These are phyloP conservation scores for Muraenolepis orangiensis DNA, from an alignment of 2,797 vertebrate species.

Conservation along the genomic window DNA sequence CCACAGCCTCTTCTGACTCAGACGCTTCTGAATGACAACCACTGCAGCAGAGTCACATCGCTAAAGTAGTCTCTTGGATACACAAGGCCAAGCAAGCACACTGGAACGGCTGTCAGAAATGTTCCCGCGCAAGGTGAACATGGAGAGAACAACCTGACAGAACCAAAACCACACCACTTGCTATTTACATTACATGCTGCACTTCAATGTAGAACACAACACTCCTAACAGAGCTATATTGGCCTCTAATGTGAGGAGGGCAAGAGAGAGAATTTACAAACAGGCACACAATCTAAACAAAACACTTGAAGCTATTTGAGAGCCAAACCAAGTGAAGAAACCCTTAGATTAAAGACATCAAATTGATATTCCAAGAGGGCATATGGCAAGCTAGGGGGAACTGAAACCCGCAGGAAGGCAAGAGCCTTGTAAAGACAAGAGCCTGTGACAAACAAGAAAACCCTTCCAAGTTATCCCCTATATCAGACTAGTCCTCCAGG, in stretches of 20 bases:
- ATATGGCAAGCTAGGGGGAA: background rate
- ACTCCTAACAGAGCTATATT: constrained; percentile 15
- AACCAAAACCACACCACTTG: background rate
- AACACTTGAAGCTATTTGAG: background rate
- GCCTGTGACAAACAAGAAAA: background rate
- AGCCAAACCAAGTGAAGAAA: background rate
- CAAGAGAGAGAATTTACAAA: constrained; percentile 22
- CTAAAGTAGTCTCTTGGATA: constrained; percentile 11
- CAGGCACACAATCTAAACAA: constrained; percentile 13
- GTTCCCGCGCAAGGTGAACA: constrained; percentile 6
- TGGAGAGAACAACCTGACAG: constrained; percentile 13
- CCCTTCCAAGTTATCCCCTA: background rate
- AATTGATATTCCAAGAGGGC: background rate
- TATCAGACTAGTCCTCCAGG: background rate
- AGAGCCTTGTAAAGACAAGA: background rate
- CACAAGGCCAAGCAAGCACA: constrained; percentile 17
- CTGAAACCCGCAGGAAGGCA: background rate
- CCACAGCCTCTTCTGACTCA: constrained; percentile 1
- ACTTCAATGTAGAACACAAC: constrained; percentile 36
- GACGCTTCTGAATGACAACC: constrained; percentile 14
- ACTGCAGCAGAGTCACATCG: background rate
- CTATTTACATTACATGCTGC: background rate
- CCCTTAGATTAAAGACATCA: background rate
- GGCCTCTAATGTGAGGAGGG: no score
- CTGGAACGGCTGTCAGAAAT: constrained; percentile 7